phyloP scores from a whole-genome alignment of 2,113 vertebrate species.

The Tenebrosternarchus preto region DNA sequence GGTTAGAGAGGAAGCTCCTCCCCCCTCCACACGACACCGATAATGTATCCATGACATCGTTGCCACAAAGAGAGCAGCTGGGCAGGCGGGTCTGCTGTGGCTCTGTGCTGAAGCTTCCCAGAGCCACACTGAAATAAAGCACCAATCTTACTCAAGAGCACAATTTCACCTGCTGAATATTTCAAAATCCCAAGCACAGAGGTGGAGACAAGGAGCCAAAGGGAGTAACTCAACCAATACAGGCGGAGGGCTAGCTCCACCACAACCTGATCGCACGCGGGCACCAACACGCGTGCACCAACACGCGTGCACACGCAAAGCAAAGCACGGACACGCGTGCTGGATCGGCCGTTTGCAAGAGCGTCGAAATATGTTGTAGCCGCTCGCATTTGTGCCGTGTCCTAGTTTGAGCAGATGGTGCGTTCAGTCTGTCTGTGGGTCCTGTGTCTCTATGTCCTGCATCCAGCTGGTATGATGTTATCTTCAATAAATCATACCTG shows the following conservation, averaged over 20 bases:
- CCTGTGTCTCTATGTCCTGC: neutral
- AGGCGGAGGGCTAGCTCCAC: constrained; percentile 8
- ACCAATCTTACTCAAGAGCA: neutral
- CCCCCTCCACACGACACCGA: neutral
- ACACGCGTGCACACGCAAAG: neutral
- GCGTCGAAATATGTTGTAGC: constrained; percentile 41
- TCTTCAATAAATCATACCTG: neutral
- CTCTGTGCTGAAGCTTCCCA: no score
- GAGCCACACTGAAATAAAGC: no score
- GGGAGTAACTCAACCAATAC: constrained; percentile 9
- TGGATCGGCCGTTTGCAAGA: constrained; percentile 25
- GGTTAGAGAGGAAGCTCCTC: no score
- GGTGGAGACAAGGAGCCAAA: neutral
- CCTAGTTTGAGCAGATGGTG: constrained; percentile 35
- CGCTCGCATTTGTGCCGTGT: constrained; percentile 18
- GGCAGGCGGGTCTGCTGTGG: no score
- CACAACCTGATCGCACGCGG: constrained; percentile 6
- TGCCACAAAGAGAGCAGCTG: no score
- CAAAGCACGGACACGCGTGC: neutral
- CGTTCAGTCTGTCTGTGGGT: neutral
- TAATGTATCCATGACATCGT: no score
- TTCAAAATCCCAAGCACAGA: neutral
- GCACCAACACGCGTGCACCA: neutral
- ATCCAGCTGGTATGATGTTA: neutral
- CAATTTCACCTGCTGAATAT: neutral